Evolutionary conservation across 2,797 vertebrate genomes (phyloP).

Genomic region (Nothura maculosa): DNA sequence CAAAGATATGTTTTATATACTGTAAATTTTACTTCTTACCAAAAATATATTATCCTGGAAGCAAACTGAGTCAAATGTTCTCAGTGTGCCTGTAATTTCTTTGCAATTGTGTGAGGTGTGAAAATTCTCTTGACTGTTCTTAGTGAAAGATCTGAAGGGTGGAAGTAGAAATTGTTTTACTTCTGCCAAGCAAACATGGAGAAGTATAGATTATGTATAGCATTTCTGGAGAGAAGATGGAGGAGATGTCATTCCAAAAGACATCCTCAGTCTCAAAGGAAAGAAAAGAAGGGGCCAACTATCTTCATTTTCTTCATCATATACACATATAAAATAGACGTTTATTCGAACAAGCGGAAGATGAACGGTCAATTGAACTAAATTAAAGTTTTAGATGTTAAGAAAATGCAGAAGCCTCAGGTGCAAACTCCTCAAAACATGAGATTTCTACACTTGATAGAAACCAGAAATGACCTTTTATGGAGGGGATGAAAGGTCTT

Average conservation of each 20-base stretch:
- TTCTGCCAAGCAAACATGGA: conserved; percentile 19
- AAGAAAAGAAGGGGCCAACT: background rate
- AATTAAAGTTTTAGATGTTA: background rate
- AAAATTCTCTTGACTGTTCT: conserved; percentile 56
- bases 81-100: conserved; percentile 36
- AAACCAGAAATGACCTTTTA: background rate
- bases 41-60: conserved; percentile 30
- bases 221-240: background rate
- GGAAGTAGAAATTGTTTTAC: conserved; percentile 23
- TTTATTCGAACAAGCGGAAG: background rate
- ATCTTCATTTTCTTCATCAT: background rate
- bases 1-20: background rate
- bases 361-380: background rate
- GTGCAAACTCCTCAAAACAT: background rate
- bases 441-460: background rate
- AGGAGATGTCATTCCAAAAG: background rate
- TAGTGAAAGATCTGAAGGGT: conserved; percentile 20
- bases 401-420: background rate
- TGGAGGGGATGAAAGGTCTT: fast-evolving
- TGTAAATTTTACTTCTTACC: conserved; percentile 7
- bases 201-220: background rate
- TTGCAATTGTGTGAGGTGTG: conserved; percentile 58
- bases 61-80: conserved; percentile 42
- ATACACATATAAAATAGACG: background rate
- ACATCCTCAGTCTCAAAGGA: background rate